Conservation (phyloP, 2,888 invertebrate genomes). For the Orchesellides sinensis region DNA sequence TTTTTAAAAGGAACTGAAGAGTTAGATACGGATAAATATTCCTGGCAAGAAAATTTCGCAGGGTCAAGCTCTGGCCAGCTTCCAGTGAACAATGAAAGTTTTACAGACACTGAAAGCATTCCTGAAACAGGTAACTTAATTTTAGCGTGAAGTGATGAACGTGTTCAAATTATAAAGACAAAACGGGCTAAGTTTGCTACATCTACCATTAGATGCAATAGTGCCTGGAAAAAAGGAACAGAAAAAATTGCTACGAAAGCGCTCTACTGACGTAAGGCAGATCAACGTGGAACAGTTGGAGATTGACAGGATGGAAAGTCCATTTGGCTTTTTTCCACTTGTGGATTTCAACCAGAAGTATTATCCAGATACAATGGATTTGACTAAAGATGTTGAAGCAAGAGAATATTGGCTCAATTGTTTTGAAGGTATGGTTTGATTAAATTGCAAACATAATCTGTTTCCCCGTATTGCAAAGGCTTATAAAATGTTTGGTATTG, state of each 20-base stretch:
- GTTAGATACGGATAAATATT: conserved; percentile 78
- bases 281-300: conserved; percentile 80
- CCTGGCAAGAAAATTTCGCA: conserved; percentile 84
- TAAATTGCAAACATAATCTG: not conserved
- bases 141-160: not conserved
- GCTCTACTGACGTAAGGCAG: conserved; percentile 51
- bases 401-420: conserved; percentile 94
- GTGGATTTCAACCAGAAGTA: conserved; percentile 88
- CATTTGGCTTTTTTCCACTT: conserved; percentile 84
- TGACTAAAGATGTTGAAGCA: conserved; percentile 90
- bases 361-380: conserved; percentile 94
- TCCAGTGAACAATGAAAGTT: conserved; percentile 34
- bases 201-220: not conserved
- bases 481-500: not conserved
- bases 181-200: too few relatives aligned
- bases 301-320: conserved; percentile 80
- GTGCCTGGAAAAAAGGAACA: not conserved
- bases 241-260: conserved; percentile 35
- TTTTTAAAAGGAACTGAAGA: conserved; percentile 83
- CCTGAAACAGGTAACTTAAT: conserved; percentile 31
- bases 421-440: conserved; percentile 82
- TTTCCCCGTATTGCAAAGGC: not conserved
- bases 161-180: not conserved
- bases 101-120: conserved; percentile 30
- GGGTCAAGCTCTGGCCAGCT: conserved; percentile 76